Conservation (phyloP, 2,797 vertebrate species). For the Babyrousa celebensis region DNA sequence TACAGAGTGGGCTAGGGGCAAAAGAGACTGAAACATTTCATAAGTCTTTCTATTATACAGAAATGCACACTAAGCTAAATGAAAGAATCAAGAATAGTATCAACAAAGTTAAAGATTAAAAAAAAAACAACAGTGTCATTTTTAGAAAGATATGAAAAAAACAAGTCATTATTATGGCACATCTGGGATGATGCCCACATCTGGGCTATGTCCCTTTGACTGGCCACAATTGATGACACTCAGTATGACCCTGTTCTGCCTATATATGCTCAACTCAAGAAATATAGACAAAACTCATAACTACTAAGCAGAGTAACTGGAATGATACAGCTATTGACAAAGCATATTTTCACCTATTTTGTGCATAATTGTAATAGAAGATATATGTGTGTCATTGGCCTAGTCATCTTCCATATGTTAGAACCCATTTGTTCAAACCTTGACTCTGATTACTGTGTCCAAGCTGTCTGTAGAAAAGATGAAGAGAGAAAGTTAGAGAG, state of each 20-base stretch:
- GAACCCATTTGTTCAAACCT: not conserved
- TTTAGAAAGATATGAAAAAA: not conserved
- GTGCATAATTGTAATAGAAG: slow-evolving; percentile 18
- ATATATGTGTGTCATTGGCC: not conserved
- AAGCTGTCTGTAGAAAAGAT: not conserved
- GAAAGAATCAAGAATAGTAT: not conserved
- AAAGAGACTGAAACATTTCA: not conserved
- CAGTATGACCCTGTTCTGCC: not conserved
- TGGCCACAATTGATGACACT: not conserved
- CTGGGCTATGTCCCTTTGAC: not conserved
- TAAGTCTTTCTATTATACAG: not conserved
- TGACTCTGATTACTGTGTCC: not conserved
- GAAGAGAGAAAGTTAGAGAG: not conserved
- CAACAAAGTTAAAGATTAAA: not conserved
- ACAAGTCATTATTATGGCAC: not conserved
- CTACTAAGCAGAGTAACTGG: slow-evolving; percentile 24
- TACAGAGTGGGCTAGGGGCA: not conserved
- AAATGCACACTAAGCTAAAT: not conserved
- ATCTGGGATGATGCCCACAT: not conserved
- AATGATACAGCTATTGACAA: not conserved
- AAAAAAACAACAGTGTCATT: not conserved
- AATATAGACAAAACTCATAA: slow-evolving; percentile 20
- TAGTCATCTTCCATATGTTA: not conserved
- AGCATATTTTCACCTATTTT: slow-evolving; percentile 28
- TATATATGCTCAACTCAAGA: not conserved